phyloP scores from a whole-genome alignment of 2,888 invertebrate genomes.

The Blera fallax region DNA sequence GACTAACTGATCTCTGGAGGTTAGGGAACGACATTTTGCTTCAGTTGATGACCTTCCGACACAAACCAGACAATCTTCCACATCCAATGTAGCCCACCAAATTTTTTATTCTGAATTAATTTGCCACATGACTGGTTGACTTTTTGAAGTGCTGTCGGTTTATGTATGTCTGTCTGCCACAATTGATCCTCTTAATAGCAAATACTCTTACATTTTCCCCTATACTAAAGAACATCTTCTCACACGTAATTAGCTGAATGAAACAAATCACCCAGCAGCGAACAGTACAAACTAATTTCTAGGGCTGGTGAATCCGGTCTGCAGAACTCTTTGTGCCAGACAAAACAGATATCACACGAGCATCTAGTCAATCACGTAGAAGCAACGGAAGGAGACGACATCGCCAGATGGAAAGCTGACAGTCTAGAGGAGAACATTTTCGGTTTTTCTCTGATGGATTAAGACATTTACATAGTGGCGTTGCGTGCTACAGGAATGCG shows the following conservation, averaged over 20 bases:
- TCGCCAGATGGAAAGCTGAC: conserved; percentile 37
- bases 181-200: conserved; percentile 1
- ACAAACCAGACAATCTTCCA: background rate
- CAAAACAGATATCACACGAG: conserved; percentile 5
- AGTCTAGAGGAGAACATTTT: conserved; percentile 23
- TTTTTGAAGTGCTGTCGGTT: background rate
- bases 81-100: background rate
- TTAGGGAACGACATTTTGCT: background rate
- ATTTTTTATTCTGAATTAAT: background rate
- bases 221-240: background rate
- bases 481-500: conserved; percentile 3
- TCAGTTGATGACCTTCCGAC: no score
- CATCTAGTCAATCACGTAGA: background rate
- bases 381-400: conserved; percentile 7
- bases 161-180: background rate
- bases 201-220: background rate
- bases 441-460: conserved; percentile 31
- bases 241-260: conserved; percentile 46
- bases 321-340: conserved; percentile 34
- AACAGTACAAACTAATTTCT: background rate
- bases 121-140: background rate
- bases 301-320: conserved; percentile 32
- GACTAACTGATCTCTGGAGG: no score
- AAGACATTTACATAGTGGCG: background rate
- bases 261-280: conserved; percentile 49